Conservation (phyloP, 2,113 vertebrate genomes). For the Peromyscus californicus region DNA sequence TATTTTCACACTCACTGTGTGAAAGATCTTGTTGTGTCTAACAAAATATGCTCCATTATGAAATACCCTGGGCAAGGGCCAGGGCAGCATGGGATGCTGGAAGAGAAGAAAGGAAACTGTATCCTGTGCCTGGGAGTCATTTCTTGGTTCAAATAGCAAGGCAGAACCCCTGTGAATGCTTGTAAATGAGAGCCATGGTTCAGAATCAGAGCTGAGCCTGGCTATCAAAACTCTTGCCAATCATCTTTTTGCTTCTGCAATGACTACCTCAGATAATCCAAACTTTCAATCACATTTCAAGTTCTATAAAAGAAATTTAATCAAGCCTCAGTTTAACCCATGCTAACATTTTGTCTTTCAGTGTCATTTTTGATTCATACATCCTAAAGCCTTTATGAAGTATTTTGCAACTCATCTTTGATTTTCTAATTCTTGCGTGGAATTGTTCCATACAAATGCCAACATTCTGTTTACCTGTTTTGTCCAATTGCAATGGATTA, state of each 20-base stretch:
- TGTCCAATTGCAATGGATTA: background rate
- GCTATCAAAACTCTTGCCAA: background rate
- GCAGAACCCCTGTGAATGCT: background rate
- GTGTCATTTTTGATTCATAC: background rate
- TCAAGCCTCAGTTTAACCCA: background rate
- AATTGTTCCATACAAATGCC: background rate
- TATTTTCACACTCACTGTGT: background rate
- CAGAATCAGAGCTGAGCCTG: background rate
- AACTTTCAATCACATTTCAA: background rate
- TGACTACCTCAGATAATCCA: background rate
- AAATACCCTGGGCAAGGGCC: background rate
- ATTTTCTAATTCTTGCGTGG: constrained; percentile 33
- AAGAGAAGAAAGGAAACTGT: constrained; percentile 26
- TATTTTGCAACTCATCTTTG: constrained; percentile 1
- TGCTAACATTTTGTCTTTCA: background rate
- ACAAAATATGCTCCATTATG: background rate
- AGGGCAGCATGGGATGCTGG: background rate
- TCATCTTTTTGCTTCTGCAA: background rate
- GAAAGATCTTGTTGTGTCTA: background rate
- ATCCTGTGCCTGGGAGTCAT: background rate
- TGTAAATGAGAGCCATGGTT: background rate
- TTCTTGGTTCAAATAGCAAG: constrained; percentile 14
- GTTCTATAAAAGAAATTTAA: background rate
- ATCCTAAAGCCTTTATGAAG: constrained; percentile 25
- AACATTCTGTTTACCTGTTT: background rate